Conservation (phyloP, 1,140 invertebrate genomes). For the Campoletis sonorensis region DNA sequence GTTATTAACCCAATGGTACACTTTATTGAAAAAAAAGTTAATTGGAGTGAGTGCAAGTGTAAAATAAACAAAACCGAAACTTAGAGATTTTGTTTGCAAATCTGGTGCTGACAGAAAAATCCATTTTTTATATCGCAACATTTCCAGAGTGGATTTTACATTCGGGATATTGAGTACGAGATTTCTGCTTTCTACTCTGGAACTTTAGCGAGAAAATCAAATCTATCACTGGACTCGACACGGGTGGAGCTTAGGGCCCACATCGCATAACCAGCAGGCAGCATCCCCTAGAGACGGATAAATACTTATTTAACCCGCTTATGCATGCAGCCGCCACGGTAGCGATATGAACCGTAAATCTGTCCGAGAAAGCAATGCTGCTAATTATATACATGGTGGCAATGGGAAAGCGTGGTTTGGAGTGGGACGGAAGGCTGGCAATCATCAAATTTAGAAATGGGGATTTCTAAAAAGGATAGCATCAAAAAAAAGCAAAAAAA, state of each 20-base stretch:
- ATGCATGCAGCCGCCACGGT: constrained; percentile 75
- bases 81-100: neutral
- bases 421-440: constrained; percentile 49
- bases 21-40: too few species aligned
- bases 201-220: constrained; percentile 51
- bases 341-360: constrained; percentile 76
- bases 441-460: constrained; percentile 25
- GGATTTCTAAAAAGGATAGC: constrained; percentile 44
- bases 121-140: neutral
- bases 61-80: too few species aligned
- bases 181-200: constrained; percentile 17
- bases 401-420: constrained; percentile 56
- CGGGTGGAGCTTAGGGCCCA: constrained; percentile 41
- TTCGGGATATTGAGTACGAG: constrained; percentile 19
- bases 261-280: constrained; percentile 61
- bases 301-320: constrained; percentile 78
- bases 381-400: constrained; percentile 77
- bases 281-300: constrained; percentile 74
- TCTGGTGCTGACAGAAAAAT: neutral
- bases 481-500: constrained; percentile 51
- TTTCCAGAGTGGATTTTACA: neutral
- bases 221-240: constrained; percentile 69
- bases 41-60: too few species aligned
- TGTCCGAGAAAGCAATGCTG: constrained; percentile 75
- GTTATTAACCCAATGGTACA: too few species aligned